phyloP scores from a whole-genome alignment of 1,140 invertebrate species.

The Lasaia peninsularis region DNA sequence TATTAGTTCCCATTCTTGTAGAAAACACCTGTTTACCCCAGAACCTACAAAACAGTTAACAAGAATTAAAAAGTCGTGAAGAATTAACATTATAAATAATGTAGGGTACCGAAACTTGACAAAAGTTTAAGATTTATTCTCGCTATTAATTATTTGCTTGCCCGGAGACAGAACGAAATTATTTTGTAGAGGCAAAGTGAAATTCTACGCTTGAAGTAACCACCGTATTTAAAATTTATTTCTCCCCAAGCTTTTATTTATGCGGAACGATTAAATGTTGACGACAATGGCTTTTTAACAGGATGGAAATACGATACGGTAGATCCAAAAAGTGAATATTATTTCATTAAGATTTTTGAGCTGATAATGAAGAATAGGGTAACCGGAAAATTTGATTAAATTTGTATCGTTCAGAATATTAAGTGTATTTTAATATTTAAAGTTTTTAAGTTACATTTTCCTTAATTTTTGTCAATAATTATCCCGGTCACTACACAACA shows the following conservation, averaged over 20 bases:
- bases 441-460: no score
- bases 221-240: conserved; percentile 44
- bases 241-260: conserved; percentile 37
- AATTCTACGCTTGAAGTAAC: conserved; percentile 47
- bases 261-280: conserved; percentile 35
- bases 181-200: conserved; percentile 54
- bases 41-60: conserved; percentile 15
- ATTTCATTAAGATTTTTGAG: conserved; percentile 26
- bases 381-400: not conserved
- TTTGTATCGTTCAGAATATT: no score
- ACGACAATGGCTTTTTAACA: conserved; percentile 36
- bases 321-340: conserved; percentile 20
- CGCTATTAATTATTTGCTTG: conserved; percentile 58
- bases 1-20: not conserved
- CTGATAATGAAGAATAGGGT: not conserved
- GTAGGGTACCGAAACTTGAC: conserved; percentile 48
- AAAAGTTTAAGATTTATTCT: conserved; percentile 62
- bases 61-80: conserved; percentile 33
- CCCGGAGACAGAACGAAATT: conserved; percentile 56
- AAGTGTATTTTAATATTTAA: no score
- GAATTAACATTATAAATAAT: conserved; percentile 53
- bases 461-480: no score
- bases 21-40: not conserved
- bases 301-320: conserved; percentile 18
- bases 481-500: no score